Evolutionary conservation across 2,888 invertebrate genomes (phyloP).

Genomic region (Hirtodrosophila alboralis): DNA sequence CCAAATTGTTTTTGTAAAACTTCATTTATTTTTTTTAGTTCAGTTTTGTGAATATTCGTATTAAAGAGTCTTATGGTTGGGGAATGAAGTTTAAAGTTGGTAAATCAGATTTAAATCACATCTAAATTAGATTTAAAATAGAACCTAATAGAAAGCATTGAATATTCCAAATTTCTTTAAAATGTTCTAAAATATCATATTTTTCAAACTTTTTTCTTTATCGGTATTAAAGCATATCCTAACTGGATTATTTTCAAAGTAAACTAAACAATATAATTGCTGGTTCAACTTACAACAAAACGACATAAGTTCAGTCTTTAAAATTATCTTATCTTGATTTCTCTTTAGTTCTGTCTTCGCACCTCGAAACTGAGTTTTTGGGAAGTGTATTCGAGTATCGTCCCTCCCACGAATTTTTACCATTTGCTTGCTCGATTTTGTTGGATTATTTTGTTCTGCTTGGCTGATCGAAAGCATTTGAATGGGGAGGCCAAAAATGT

Average conservation of each 20-base stretch:
- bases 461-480: slow-evolving; percentile 56
- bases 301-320: slow-evolving; percentile 8
- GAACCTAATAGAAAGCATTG: no score
- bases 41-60: slow-evolving; percentile 8
- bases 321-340: slow-evolving; percentile 36
- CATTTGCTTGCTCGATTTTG: slow-evolving; percentile 30
- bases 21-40: slow-evolving; percentile 24
- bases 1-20: slow-evolving; percentile 29
- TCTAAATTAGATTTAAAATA: no score
- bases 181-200: no score
- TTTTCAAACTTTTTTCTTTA: no score
- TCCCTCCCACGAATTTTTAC: slow-evolving; percentile 2
- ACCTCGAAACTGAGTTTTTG: neutral
- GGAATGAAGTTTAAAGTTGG: neutral
- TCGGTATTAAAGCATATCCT: no score
- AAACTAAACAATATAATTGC: no score
- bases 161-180: no score
- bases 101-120: no score
- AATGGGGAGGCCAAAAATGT: slow-evolving; percentile 32
- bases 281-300: neutral
- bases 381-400: slow-evolving; percentile 38
- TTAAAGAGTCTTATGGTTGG: slow-evolving; percentile 14
- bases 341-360: slow-evolving; percentile 1
- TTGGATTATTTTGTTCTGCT: slow-evolving; percentile 55
- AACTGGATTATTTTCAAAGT: no score